phyloP scores from a whole-genome alignment of 2,888 invertebrate genomes.

The Ecdyonurus torrentis region DNA sequence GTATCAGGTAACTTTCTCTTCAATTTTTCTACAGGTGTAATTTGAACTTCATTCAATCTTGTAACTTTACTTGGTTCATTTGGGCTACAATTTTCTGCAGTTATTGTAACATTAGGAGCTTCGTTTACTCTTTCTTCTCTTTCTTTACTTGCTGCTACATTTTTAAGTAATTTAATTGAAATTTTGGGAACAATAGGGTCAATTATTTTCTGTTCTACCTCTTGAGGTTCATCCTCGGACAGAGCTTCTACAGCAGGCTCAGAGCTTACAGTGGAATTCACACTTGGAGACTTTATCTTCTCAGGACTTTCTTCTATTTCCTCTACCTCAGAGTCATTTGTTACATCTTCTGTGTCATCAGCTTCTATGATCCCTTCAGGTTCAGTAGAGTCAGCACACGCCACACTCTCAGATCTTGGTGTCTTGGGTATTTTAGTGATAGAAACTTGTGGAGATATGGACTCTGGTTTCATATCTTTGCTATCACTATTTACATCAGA shows the following conservation, averaged over 20 bases:
- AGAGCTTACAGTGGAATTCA: not conserved
- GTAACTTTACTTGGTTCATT: not conserved
- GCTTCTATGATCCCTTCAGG: not conserved
- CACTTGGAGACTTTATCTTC: constrained; percentile 2
- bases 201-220: constrained; percentile 11
- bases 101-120: not conserved
- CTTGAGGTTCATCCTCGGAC: constrained; percentile 8
- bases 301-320: constrained; percentile 7
- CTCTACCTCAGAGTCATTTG: constrained; percentile 1
- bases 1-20: not conserved
- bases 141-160: not conserved
- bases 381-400: not conserved
- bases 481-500: not conserved
- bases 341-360: constrained; percentile 3
- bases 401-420: no score
- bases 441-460: constrained; percentile 11
- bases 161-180: not conserved
- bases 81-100: not conserved
- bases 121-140: not conserved
- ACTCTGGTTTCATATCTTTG: not conserved
- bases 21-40: not conserved
- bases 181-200: not conserved
- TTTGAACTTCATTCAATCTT: constrained; percentile 4
- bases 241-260: constrained; percentile 8
- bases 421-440: constrained; percentile 8